Base-by-base conservation (phyloP, 2,797 vertebrate species). In the Melopsittacus undulatus region DNA sequence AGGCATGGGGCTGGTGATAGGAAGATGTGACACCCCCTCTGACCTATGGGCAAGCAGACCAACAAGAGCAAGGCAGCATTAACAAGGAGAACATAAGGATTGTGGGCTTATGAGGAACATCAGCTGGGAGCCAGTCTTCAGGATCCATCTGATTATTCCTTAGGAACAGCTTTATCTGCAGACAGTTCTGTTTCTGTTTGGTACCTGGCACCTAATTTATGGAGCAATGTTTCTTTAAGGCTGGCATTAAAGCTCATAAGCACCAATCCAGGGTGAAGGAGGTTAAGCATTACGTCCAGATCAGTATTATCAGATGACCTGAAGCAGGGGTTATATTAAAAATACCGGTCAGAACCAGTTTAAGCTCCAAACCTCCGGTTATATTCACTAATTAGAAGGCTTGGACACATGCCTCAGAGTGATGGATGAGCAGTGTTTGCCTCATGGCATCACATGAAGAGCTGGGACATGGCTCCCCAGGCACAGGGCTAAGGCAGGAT, bases 341-440 rank as follows among this genome's bases (percentile, higher is more conserved):
- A 97, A 95, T 64, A 70, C 78, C 38, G 83, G 92, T 85, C 90
- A 83, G 88, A 96, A 93, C 74, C 78, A 15, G 95, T 92, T 93
- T 45, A 34, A 74, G 59, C n/a, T 88, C 40, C 32, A 80, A 49
- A 94, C 94, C 96, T 51, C 76, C 4, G 20, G 97, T 97, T 88
- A 89, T 87, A 83, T 91, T 95, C 74, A 16, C 91, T 97, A 96
- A 95, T 97, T 96, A 96, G 94, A 95, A 76, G 94, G 90, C 77
- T 84, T 8, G 56, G 84, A 56, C 8, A 0, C 75, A 52, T 95
- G 90, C 86, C 80, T 59, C 13, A 42, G 21, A 68, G 85, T 97
- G 97, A 97, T 91, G 94, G 97, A 97, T 89, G 95, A 86, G 96
- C 95, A 1, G 8, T 92, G 89, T 91, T 94, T 90, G 83, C 90